Evolutionary conservation across 2,113 vertebrate genomes (phyloP).

Genomic region (Megaceryle torquata): DNA sequence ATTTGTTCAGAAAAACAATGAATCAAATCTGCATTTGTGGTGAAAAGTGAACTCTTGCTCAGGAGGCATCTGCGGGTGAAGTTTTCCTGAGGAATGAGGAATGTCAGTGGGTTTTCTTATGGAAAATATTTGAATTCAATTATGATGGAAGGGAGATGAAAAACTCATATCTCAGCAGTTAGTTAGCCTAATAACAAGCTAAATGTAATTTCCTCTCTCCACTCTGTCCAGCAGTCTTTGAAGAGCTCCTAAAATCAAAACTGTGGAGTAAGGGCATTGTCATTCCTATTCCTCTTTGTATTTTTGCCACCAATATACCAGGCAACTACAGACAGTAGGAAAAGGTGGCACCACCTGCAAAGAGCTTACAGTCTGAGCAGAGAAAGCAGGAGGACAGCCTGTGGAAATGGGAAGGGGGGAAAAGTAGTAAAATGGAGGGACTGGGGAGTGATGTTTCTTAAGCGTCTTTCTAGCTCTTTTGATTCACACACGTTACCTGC

Average conservation of each 20-base stretch:
- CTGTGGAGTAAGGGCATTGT: neutral
- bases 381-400: neutral
- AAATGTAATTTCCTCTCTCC: neutral
- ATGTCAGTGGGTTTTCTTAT: neutral
- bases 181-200: neutral
- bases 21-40: neutral
- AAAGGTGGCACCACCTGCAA: neutral
- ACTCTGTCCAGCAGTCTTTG: neutral
- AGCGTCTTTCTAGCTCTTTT: neutral
- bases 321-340: neutral
- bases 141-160: neutral
- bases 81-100: neutral
- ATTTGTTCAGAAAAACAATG: neutral
- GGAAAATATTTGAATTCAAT: neutral
- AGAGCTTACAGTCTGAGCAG: neutral
- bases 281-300: neutral
- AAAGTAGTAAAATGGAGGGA: neutral
- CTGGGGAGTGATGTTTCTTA: neutral
- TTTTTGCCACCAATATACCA: neutral
- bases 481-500: conserved; percentile 76
- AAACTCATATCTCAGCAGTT: neutral
- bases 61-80: neutral
- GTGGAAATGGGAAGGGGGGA: neutral
- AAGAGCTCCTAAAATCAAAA: conserved; percentile 4
- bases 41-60: neutral